Percentiles rank a stretch among this genome's conserved stretches.
Conservation (phyloP, 2,888 invertebrate genomes). For the Bombylius major region DNA sequence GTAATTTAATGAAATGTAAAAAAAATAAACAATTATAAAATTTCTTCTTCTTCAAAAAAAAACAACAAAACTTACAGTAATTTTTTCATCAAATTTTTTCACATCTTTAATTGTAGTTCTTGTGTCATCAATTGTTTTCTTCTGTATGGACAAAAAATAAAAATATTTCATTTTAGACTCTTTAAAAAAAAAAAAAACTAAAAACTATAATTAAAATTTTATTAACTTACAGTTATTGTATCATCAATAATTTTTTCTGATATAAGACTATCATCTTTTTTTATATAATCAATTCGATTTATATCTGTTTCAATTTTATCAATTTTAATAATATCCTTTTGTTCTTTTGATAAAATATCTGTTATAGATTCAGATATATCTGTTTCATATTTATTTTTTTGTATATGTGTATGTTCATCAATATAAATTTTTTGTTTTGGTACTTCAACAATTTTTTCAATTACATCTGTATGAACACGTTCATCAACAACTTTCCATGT, state of each 20-base stretch:
- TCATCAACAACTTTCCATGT: conserved; percentile 37
- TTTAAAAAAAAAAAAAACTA: too few species aligned
- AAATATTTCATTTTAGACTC: too few species aligned
- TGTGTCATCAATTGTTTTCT: background rate
- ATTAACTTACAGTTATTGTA: too few species aligned
- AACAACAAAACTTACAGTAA: too few species aligned
- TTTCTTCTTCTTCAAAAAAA: background rate
- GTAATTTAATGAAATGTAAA: background rate
- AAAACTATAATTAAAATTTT: too few species aligned
- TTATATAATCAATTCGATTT: background rate
- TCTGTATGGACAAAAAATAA: background rate
- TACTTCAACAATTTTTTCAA: conserved; percentile 35
- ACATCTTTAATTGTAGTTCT: too few species aligned
- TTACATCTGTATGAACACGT: conserved; percentile 35
- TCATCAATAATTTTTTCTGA: too few species aligned
- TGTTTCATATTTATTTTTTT: conserved; percentile 41
- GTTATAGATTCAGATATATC: background rate
- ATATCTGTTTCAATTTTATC: background rate
- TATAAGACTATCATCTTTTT: too few species aligned
- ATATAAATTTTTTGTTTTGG: conserved; percentile 33
- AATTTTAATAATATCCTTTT: background rate
- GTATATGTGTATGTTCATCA: conserved; percentile 36
- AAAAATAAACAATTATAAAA: background rate
- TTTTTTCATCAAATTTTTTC: background rate
- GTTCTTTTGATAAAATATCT: background rate